A percentile compares a stretch with the other conserved stretches of the same genome.
Evolutionary conservation across 1,140 invertebrate genomes (phyloP).

Genomic region (Thrips palmi): DNA sequence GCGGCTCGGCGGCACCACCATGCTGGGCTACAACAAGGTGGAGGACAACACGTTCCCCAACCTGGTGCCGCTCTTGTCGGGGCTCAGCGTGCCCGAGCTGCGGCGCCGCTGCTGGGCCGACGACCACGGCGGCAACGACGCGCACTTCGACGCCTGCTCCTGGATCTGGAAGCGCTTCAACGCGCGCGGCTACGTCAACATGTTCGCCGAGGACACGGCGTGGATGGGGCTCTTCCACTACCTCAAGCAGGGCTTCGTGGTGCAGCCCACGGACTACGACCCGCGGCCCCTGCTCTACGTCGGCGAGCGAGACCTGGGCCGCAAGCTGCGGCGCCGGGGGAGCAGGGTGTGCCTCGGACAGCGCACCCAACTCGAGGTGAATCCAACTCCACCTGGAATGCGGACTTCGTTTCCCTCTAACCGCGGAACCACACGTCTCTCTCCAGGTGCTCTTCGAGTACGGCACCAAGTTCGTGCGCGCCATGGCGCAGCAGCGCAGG

Average conservation of each 20-base stretch:
- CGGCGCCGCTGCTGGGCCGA: conserved; percentile 17
- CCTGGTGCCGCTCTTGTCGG: conserved; percentile 54
- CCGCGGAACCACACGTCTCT: no score
- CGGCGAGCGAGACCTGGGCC: no score
- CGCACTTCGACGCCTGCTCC: conserved; percentile 36
- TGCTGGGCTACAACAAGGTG: conserved; percentile 49
- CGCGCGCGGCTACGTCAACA: conserved; percentile 29
- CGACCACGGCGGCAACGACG: conserved; percentile 3
- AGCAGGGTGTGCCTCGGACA: no score
- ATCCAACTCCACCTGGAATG: no score
- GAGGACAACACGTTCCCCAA: conserved; percentile 72
- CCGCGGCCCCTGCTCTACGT: no score
- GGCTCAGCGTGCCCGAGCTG: conserved; percentile 22
- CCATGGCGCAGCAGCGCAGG: conserved; percentile 7
- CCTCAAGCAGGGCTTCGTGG: conserved; percentile 30
- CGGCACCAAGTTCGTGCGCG: conserved; percentile 15
- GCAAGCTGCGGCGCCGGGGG: no score
- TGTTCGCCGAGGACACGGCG: conserved; percentile 34
- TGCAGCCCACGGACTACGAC: conserved; percentile 37
- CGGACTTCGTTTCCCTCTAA: no score
- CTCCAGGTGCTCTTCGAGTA: conserved; percentile 17
- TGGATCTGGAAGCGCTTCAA: conserved; percentile 36
- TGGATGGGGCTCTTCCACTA: conserved; percentile 36
- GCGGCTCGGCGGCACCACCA: no score
- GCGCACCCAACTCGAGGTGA: no score